Percentiles rank a stretch among this genome's conserved stretches.
Conservation (phyloP, 2,797 vertebrate genomes). For the Forpus xanthops region DNA sequence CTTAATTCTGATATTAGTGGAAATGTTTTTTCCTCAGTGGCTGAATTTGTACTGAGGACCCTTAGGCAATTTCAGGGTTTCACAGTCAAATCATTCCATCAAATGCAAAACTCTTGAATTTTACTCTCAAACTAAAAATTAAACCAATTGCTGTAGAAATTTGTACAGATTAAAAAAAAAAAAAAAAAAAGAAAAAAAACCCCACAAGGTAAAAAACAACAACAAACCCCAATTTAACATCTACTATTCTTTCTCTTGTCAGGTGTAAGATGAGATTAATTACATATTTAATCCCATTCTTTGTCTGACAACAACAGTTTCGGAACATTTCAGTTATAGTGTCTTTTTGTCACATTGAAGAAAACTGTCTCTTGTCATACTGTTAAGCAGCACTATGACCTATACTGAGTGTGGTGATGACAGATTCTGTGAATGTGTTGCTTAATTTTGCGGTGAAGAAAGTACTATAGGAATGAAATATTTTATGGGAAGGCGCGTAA, state of each 20-base stretch:
- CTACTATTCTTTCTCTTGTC: not conserved
- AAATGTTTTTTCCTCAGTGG: not conserved
- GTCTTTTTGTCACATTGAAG: not conserved
- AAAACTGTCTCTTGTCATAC: not conserved
- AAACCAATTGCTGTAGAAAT: not conserved
- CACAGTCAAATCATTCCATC: not conserved
- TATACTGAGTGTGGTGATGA: not conserved
- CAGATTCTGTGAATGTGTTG: not conserved
- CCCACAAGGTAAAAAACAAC: not conserved
- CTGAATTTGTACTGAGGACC: not conserved
- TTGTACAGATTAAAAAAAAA: not conserved
- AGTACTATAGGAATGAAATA: not conserved
- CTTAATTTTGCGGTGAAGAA: not conserved
- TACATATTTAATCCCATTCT: not conserved
- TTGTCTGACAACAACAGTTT: not conserved
- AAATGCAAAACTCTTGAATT: not conserved
- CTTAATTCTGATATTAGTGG: not conserved
- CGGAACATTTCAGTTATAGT: not conserved
- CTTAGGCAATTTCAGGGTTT: not conserved
- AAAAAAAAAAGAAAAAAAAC: not conserved
- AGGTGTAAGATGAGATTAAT: not conserved
- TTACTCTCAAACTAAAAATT: not conserved
- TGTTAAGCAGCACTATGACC: not conserved
- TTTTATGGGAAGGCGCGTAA: not conserved
- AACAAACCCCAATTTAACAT: not conserved